Evolutionary conservation across 1,140 invertebrate genomes (phyloP).

Genomic region (Hetaerina americana): DNA sequence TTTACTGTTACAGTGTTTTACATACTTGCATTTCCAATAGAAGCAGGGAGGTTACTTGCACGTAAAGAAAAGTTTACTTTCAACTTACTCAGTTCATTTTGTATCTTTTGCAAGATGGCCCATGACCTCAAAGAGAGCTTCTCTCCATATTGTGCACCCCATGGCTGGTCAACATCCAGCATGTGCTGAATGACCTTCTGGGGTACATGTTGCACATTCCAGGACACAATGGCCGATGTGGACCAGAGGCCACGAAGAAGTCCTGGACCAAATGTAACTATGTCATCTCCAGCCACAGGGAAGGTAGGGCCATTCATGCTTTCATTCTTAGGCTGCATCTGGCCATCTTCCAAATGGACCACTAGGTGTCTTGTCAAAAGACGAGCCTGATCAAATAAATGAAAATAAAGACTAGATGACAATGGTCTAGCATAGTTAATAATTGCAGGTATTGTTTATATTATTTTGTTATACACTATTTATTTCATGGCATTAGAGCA

Average conservation of each 20-base stretch:
- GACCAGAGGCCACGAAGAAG: neutral
- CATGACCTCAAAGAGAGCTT: neutral
- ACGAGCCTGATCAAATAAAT: neutral
- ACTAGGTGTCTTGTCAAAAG: neutral
- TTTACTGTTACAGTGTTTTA: too few species aligned
- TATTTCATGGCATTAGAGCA: too few species aligned
- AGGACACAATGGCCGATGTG: neutral
- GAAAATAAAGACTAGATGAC: neutral
- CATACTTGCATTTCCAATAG: too few species aligned
- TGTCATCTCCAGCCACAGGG: neutral
- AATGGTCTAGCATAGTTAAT: too few species aligned
- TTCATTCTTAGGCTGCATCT: neutral
- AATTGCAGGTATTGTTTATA: too few species aligned
- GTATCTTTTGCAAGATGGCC: neutral
- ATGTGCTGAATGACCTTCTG: neutral
- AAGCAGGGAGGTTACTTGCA: too few species aligned
- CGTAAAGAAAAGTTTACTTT: too few species aligned
- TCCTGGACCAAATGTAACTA: neutral
- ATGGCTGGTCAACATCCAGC: neutral
- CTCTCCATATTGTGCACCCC: neutral
- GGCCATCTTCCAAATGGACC: neutral
- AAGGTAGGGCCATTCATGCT: neutral
- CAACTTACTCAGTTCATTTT: neutral
- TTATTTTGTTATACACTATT: too few species aligned
- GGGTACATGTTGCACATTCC: neutral